Evolutionary conservation across 2,113 vertebrate species (phyloP), one percentile per base, ranked within the genome.

Genomic region (Rissa tridactyla): DNA sequence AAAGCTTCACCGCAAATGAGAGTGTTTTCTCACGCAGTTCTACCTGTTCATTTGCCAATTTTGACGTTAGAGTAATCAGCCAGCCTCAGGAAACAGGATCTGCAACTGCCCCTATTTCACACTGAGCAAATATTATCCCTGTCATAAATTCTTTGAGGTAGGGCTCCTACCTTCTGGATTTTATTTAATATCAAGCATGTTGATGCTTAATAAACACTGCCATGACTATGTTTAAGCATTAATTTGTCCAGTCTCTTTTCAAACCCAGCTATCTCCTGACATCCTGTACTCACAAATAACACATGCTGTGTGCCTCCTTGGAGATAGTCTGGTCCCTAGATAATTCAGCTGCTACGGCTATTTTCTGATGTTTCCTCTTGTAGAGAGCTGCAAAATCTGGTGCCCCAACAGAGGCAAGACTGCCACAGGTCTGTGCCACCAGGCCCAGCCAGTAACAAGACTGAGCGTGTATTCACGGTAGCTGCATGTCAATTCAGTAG

Each of bases 81-180:
- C 40, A 81, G 44, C 25, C 38, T 38, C 64, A 73, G 85, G 64
- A 91, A 82, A 20, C 57, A 86, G 36, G 68, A 81, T n/a, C 38
- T 89, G 64, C 72, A 60, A 32, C 22, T 73, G 17, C 26, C 58
- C 26, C 32, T 23, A 3, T 68, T 83, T 77, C 23, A 47, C 54
- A 64, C 4, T 1, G 40, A 69, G 62, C 69, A 91, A 91, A 84
- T 44, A 57, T 30, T 13, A 51, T n/a, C 81, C 44, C 36, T 76
- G 68, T 77, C 36, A 77, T 86, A 83, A 95, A 95, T 51, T 18
- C 81, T 70, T 52, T 51, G 61, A 85, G 68, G 36, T 32, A 62
- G 68, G 54, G n/a, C 54, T 69, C 23, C 20, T 90, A 57, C 44
- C 42, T 27, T 25, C 44, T 70, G 36, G 49, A 47, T 76, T 36